These are phyloP conservation scores for Lagenorhynchus albirostris DNA, from an alignment of 2,113 vertebrate species.

Conservation along the genomic window DNA sequence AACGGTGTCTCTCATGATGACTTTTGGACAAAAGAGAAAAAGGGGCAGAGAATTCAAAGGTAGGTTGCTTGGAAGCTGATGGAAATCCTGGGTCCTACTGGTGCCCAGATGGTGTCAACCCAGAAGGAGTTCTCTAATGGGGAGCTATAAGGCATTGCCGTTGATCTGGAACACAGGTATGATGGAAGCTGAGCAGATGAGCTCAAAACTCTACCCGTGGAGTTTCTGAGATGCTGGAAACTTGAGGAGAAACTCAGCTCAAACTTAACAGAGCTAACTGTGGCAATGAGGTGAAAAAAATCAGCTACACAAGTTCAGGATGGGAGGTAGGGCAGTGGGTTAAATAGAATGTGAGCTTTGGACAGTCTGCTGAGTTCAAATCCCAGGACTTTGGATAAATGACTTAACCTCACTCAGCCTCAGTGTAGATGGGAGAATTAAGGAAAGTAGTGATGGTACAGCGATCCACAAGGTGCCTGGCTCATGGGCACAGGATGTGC, in stretches of 20 bases:
- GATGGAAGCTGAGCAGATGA: not conserved
- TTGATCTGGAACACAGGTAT: not conserved
- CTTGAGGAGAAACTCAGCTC: not conserved
- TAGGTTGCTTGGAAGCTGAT: not conserved
- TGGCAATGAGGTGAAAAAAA: not conserved
- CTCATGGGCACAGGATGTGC: not conserved
- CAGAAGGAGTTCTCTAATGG: not conserved
- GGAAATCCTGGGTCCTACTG: not conserved
- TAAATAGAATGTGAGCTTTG: not conserved
- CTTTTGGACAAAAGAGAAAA: not conserved
- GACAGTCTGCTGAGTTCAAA: not conserved
- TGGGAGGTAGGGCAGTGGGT: not conserved
- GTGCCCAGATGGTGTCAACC: not conserved
- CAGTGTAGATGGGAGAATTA: not conserved
- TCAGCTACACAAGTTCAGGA: not conserved
- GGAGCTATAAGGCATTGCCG: rapidly evolving
- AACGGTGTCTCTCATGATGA: not conserved
- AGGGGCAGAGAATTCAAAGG: not conserved
- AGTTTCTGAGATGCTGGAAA: not conserved
- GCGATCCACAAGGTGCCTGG: not conserved
- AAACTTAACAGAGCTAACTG: not conserved
- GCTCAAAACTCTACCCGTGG: not conserved
- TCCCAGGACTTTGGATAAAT: not conserved
- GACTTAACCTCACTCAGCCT: not conserved
- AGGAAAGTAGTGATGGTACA: not conserved